Base-by-base conservation (phyloP, 2,797 vertebrate genomes). In the Sebastes alutus region DNA sequence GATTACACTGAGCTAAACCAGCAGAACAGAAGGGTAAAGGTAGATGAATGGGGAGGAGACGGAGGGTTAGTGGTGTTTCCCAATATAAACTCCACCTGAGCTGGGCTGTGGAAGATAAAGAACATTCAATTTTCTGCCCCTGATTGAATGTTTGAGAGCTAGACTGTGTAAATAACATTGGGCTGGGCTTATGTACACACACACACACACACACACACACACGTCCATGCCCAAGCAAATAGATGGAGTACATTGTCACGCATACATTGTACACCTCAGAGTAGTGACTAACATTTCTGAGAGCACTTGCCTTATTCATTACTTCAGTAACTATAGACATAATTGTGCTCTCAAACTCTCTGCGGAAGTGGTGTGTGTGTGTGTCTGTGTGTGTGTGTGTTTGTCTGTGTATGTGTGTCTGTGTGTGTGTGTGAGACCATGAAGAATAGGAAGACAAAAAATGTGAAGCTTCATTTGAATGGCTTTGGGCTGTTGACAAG, bases 121-220 rank as follows among this genome's bases (percentile, higher is more conserved):
- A 85, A 90, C 85, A 88, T 90, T 91, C 76, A 85, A 93, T 94
- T 92, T 92, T 87, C 87, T 78, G 38, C 42, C 65, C 65, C 71
- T 94, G 90, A 93, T 92, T 92, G 88, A 93, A 92, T 90, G 87
- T 93, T 93, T 92, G 83, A 93, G 88, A 85, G 85, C 52, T 67
- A 66, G 58, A 85, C 76, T 84, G 80, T 83, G 89, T 92, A 93
- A 93, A 95, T 88, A 91, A 60, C 68, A 77, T 58, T 9, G 18
- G 27, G 61, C 77, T 63, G 75, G 72, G 20, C 77, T 12, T 54
- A 66, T 33, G 61, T 77, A 75, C 70, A 52, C 69, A 52, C 30
- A 64, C 54, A 18, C 49, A 20, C 64, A 66, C 61, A 54, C 25
- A 1, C 16, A 27, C 4, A 9, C 63, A 54, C 35, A 14, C 63